Conservation (phyloP, 2,797 vertebrate genomes). For the Heteromormyrus szaboi region DNA sequence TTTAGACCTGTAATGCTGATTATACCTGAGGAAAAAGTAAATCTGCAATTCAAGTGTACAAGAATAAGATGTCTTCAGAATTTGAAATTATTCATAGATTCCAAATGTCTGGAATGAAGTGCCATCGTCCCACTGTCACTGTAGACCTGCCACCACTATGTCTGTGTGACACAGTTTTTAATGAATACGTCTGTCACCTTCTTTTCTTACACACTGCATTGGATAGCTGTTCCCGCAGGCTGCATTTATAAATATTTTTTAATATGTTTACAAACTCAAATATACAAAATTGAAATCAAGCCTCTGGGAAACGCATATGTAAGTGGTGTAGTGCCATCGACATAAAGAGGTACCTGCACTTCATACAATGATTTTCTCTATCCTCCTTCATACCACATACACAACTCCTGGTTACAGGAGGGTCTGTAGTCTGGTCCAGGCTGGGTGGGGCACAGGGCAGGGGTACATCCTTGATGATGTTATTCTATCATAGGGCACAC, state of each 20-base stretch:
- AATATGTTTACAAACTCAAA: background rate
- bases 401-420: background rate
- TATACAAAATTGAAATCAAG: background rate
- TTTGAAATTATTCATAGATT: constrained; percentile 1
- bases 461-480: background rate
- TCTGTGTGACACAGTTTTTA: background rate
- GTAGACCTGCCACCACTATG: background rate
- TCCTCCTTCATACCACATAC: background rate
- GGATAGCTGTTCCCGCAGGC: background rate
- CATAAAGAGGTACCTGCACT: background rate
- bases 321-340: background rate
- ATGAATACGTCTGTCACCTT: background rate
- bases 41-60: background rate
- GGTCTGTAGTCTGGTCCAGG: background rate
- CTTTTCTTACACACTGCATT: background rate
- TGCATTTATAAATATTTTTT: background rate
- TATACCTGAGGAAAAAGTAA: background rate
- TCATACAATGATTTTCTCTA: background rate
- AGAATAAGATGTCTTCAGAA: background rate
- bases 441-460: background rate
- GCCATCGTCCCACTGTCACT: background rate
- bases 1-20: background rate
- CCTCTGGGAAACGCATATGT: background rate
- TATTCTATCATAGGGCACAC: background rate
- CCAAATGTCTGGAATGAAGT: background rate